Conservation (phyloP, 1,140 invertebrate genomes). For the Marisa cornuarietis region DNA sequence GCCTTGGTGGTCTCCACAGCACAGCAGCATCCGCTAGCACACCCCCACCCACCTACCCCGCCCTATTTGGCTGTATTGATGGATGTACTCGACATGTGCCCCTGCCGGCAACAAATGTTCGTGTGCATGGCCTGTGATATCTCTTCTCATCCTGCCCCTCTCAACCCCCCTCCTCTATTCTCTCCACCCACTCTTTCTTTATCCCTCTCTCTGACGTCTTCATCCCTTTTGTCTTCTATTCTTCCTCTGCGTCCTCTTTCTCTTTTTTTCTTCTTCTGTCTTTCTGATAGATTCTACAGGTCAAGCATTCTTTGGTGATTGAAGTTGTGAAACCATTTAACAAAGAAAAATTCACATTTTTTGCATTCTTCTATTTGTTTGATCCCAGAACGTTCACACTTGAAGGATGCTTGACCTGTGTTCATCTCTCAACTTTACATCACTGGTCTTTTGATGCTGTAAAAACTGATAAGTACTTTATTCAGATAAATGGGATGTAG, state of each 20-base stretch:
- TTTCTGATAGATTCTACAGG: neutral
- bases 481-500: neutral
- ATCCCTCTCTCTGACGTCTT: neutral
- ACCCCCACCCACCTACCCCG: no score
- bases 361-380: neutral
- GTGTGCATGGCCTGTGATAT: no score
- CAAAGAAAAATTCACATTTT: no score
- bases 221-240: constrained; percentile 8
- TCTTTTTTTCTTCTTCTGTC: constrained; percentile 9
- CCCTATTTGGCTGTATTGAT: neutral
- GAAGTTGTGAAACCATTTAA: no score
- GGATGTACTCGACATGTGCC: neutral
- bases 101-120: neutral
- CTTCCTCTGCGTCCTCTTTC: constrained; percentile 12
- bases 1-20: no score
- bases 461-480: neutral
- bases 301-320: neutral
- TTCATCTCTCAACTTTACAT: neutral
- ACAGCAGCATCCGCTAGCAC: no score
- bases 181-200: neutral
- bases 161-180: neutral
- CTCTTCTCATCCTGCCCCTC: neutral
- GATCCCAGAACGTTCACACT: neutral
- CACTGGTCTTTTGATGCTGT: neutral
- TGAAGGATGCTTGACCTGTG: no score